phyloP scores from a whole-genome alignment of 2,797 vertebrate species.

The Enteromius argenteus region DNA sequence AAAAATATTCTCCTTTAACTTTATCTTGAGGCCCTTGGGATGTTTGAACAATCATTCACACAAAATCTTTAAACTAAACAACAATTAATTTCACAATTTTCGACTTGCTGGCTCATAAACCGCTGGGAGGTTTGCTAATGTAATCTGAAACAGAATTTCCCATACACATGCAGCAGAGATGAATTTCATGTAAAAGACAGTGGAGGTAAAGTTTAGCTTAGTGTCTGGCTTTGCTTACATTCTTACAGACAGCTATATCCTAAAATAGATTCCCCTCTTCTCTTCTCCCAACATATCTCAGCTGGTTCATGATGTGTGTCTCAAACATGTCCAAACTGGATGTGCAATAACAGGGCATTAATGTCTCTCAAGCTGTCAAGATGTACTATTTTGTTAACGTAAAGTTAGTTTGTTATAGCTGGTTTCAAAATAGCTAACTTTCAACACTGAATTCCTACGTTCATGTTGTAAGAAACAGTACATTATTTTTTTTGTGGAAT shows the following conservation, averaged over 20 bases:
- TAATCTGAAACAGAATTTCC: slow-evolving; percentile 78
- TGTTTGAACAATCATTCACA: slow-evolving; percentile 22
- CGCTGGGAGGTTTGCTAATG: slow-evolving; percentile 74
- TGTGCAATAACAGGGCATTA: slow-evolving; percentile 34
- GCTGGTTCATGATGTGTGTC: slow-evolving; percentile 30
- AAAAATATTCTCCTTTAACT: slow-evolving; percentile 29
- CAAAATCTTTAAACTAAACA: slow-evolving; percentile 32
- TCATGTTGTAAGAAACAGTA: neutral
- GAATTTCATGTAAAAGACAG: slow-evolving; percentile 75
- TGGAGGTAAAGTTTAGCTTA: slow-evolving; percentile 75
- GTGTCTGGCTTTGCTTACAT: slow-evolving; percentile 76
- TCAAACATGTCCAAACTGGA: slow-evolving; percentile 28
- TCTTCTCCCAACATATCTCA: slow-evolving; percentile 52
- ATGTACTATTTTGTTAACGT: slow-evolving; percentile 10
- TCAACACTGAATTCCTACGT: neutral
- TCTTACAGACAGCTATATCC: slow-evolving; percentile 71
- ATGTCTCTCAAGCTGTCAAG: slow-evolving; percentile 34
- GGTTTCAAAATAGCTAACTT: slow-evolving; percentile 29
- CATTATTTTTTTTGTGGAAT: neutral
- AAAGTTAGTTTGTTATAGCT: slow-evolving; percentile 26
- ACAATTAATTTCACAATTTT: neutral
- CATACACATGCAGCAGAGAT: slow-evolving; percentile 61
- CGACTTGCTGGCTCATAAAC: slow-evolving; percentile 61
- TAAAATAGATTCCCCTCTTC: slow-evolving; percentile 78
- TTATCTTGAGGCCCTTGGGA: slow-evolving; percentile 34